Base-by-base conservation (phyloP, 2,888 invertebrate genomes). In the Hypena proboscidalis region DNA sequence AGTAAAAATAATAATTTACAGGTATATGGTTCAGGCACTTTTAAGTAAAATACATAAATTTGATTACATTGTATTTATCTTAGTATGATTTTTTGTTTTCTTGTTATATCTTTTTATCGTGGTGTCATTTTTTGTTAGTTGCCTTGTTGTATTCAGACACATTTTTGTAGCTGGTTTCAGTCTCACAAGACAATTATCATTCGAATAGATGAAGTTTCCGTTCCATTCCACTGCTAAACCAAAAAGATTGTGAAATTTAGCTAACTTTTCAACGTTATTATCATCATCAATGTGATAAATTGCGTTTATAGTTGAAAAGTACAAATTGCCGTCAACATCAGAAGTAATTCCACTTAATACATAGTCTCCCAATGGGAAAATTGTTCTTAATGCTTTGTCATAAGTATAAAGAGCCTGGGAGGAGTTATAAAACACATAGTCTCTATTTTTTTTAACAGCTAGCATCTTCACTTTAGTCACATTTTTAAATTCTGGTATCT, bases 331-430 rank as follows among this genome's bases (percentile, higher is more conserved):
- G n/a, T 64, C 36, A 3, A 35, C 39, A 44, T 78, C 77, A 9
- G 51, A 40, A 2, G 69, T 47, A 13, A 77, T 61, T 3, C 65
- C 57, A 33, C 70, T 75, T 0, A 59, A 31, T 7, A 42, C 38
- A 11, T 58, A 47, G 2, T 62, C 31, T 7, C 56, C 65, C 5
- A 65, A 1, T 4, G 34, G 3, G 1, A 15, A 2, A 1, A 49
- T 45, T 3, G 17, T 10, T 0, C 13, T 17, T 6, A 29, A 39
- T 7, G n/a, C 36, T 38, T 58, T 66, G 1, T 51, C 50, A 10
- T 62, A 64, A 2, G 43, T 17, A 45, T 63, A 80, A 0, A 74
- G 32, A 19, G 79, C 80, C n/a, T n/a, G n/a, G 11, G 74, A 60
- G n/a, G 68, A 64, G 36, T 80, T 80, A 0, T 48, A 56, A 38